Evolutionary conservation across 2,113 vertebrate genomes (phyloP).

Genomic region (Channa argus): DNA sequence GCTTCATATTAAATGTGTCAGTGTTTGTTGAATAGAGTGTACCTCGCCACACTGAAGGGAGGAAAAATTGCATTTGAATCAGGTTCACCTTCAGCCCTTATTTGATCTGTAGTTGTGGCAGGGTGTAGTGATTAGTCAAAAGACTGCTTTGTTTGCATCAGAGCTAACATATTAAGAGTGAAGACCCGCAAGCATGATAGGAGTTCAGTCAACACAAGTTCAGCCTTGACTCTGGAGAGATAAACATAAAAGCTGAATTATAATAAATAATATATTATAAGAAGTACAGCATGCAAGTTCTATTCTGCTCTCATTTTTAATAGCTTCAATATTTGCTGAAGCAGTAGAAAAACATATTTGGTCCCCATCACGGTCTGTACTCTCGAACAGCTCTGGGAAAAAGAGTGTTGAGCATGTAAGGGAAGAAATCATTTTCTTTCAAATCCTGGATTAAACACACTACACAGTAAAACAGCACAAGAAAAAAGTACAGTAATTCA

Average conservation of each 20-base stretch:
- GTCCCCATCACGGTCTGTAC: slow-evolving; percentile 1
- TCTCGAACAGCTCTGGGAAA: neutral
- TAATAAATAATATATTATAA: slow-evolving; percentile 47
- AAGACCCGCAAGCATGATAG: slow-evolving; percentile 29
- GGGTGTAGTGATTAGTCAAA: slow-evolving; percentile 54
- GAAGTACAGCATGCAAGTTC: slow-evolving; percentile 19
- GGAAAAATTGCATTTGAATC: slow-evolving; percentile 62
- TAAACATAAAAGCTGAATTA: slow-evolving; percentile 46
- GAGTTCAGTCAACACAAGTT: slow-evolving; percentile 39
- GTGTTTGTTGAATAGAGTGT: slow-evolving; percentile 65
- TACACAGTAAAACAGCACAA: neutral
- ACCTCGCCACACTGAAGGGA: slow-evolving; percentile 43
- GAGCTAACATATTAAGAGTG: slow-evolving; percentile 33
- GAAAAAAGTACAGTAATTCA: neutral
- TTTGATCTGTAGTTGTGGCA: slow-evolving; percentile 48
- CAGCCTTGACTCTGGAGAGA: slow-evolving; percentile 31
- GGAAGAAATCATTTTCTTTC: neutral
- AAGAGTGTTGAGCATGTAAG: neutral
- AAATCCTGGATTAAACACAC: slow-evolving; percentile 4
- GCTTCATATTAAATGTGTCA: slow-evolving; percentile 71
- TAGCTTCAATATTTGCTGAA: slow-evolving; percentile 49
- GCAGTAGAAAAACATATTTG: slow-evolving; percentile 26
- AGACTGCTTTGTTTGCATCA: slow-evolving; percentile 48
- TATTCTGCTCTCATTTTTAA: slow-evolving; percentile 33
- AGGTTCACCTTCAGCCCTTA: slow-evolving; percentile 62